A percentile compares a stretch with the other conserved stretches of the same genome.
These are phyloP conservation scores for Stenoptilia bipunctidactyla DNA, from an alignment of 2,888 invertebrate species.

Conservation along the genomic window DNA sequence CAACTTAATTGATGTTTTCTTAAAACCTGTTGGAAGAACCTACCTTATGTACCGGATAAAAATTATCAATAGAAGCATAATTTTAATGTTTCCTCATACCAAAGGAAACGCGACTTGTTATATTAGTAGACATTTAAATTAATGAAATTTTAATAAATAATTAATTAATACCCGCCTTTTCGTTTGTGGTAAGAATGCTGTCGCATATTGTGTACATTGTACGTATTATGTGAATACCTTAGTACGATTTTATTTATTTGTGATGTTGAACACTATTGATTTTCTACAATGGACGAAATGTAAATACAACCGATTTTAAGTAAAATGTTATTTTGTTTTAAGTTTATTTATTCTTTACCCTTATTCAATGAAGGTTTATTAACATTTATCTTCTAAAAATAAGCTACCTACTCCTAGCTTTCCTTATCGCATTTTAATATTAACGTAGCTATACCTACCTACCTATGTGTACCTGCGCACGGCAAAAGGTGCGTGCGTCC, in stretches of 20 bases:
- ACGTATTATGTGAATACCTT: slow-evolving; percentile 64
- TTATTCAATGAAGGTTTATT: background rate
- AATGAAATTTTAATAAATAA: slow-evolving; percentile 50
- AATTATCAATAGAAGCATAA: no score
- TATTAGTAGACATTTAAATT: slow-evolving; percentile 23
- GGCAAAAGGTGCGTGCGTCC: no score
- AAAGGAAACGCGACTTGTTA: slow-evolving; percentile 41
- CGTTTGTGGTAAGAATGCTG: slow-evolving; percentile 58
- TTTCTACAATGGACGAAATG: slow-evolving; percentile 70
- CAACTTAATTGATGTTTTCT: no score
- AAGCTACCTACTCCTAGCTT: no score
- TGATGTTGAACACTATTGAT: slow-evolving; percentile 70
- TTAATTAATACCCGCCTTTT: slow-evolving; percentile 55
- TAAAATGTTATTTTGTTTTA: slow-evolving; percentile 68
- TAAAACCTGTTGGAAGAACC: no score
- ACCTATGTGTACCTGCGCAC: no score
- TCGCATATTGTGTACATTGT: slow-evolving; percentile 60
- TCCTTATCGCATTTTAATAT: no score
- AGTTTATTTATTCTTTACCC: slow-evolving; percentile 54
- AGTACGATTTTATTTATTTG: slow-evolving; percentile 71
- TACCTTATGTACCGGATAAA: no score
- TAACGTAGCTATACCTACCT: no score
- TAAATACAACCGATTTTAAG: slow-evolving; percentile 72
- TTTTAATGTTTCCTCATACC: slow-evolving; percentile 21
- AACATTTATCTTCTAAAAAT: no score